Conservation (phyloP, 2,113 vertebrate genomes). For the Camelus dromedarius region DNA sequence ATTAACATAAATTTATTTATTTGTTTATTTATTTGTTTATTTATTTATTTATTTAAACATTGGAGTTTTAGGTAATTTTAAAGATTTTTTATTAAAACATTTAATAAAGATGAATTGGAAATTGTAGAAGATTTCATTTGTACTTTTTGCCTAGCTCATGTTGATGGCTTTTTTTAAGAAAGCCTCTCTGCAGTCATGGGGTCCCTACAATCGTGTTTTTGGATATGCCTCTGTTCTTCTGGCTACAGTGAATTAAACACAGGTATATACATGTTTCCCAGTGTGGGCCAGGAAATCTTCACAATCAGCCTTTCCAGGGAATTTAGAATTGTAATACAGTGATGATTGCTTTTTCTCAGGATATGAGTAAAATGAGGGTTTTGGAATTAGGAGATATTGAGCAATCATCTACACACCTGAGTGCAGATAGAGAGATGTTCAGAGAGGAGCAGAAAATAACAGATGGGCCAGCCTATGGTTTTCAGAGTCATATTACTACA, state of each 20-base stretch:
- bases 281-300: rapidly evolving
- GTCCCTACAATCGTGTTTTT: background rate
- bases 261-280: background rate
- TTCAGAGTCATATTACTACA: background rate
- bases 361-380: background rate
- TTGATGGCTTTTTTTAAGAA: background rate
- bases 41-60: background rate
- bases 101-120: background rate
- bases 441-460: background rate
- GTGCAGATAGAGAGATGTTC: background rate
- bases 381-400: background rate
- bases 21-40: background rate
- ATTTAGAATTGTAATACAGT: background rate
- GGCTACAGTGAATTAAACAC: background rate
- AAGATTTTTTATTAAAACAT: background rate
- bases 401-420: background rate
- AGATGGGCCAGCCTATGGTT: background rate
- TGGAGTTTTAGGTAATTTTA: background rate
- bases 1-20: background rate
- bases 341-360: background rate
- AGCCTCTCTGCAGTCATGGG: background rate
- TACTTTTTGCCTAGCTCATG: background rate
- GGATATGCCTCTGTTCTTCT: background rate
- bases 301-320: background rate
- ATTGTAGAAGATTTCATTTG: background rate